Evolutionary conservation across 2,888 invertebrate genomes (phyloP), one percentile per base, ranked within the genome.

Genomic region (Phengaris arion): DNA sequence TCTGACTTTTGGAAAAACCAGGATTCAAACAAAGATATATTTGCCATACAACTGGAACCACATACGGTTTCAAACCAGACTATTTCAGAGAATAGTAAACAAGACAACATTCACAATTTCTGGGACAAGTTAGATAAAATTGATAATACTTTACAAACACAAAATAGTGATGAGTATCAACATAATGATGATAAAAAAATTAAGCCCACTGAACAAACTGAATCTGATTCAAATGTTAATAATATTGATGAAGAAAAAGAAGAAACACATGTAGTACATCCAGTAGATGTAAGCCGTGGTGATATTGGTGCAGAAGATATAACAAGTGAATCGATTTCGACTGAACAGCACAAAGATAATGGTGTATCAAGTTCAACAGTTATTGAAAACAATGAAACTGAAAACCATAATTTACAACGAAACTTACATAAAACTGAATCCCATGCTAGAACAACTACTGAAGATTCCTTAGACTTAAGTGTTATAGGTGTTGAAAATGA

Each of bases 231-330:
- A 70, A 64, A 35, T 12, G 35, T 64, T 22, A 64, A 64, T 22
- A 64, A 64, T 45, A 45, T 45, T 35, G 13, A 64, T 64, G 35
- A 45, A 45, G 64, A 64, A 12, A 64, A 35, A 35, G 59, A 59
- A 22, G 64, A 64, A 54, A 10, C 13, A 74, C 6, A 51, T 51
- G 35, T 74, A 13, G 74, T 10, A 64, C 74, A 75, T 68, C 78
- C 82, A 45, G 75, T 75, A 9, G 82, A 87, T 78, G 68, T 82
- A 76, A 86, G 86, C 0, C 84, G 87, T 12, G 87, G 87, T 45
- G 87, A 87, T 77, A 87, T 87, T 77, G 84, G 83, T 22, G 79
- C 83, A 74, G 86, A 87, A 76, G 84, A 84, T 51, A 77, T 75
- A 15, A 64, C 74, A 52, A 74, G 75, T 73, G 77, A 77, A 35